These are phyloP conservation scores for Hippoglossus stenolepis DNA, from an alignment of 2,113 vertebrate species.

Conservation along the genomic window DNA sequence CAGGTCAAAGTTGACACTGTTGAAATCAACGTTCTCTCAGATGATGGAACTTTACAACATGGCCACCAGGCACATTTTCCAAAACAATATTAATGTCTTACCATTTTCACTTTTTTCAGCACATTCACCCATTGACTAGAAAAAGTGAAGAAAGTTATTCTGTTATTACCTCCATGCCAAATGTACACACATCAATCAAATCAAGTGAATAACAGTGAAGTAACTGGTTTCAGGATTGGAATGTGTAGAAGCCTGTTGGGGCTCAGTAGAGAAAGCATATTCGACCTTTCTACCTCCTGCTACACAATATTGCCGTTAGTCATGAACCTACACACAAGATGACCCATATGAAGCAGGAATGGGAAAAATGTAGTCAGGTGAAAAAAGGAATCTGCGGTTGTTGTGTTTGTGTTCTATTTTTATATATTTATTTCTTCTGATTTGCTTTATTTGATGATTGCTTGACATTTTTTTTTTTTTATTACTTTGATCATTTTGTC, in stretches of 20 bases:
- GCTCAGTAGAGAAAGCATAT: too few relatives aligned
- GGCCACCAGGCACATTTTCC: neutral
- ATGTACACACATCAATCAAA: neutral
- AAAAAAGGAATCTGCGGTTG: neutral
- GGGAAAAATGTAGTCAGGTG: neutral
- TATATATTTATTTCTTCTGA: too few relatives aligned
- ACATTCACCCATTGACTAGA: constrained; percentile 84
- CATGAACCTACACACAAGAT: neutral
- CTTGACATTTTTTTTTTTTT: too few relatives aligned
- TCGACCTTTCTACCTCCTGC: too few relatives aligned
- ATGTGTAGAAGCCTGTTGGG: neutral
- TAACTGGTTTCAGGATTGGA: neutral
- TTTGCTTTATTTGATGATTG: too few relatives aligned
- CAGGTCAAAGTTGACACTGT: too few relatives aligned
- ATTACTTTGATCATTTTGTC: too few relatives aligned
- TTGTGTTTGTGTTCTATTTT: neutral
- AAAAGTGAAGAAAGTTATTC: neutral
- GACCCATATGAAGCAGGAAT: neutral
- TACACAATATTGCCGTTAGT: neutral
- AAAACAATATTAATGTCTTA: constrained; percentile 32
- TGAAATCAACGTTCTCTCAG: too few relatives aligned
- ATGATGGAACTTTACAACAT: neutral
- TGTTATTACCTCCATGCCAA: constrained; percentile 15
- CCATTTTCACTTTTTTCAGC: constrained; percentile 83
- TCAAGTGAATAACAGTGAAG: neutral